Evolutionary conservation across 2,113 vertebrate species (phyloP).

Genomic region (Trichomycterus rosablanca): DNA sequence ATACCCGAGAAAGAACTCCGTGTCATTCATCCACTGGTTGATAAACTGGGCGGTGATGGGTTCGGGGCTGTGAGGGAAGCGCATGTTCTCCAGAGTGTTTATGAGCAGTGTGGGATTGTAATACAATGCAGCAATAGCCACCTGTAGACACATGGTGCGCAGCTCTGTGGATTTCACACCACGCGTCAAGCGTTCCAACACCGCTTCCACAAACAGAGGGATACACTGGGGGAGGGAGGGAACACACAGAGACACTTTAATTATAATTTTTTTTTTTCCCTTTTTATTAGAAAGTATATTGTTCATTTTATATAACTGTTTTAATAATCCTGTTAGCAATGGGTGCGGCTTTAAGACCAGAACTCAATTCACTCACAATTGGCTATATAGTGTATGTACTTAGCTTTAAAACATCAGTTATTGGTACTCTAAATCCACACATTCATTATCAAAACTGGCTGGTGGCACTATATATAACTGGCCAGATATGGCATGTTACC

Average conservation of each 20-base stretch:
- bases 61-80: slow-evolving; percentile 84
- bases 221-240: slow-evolving; percentile 78
- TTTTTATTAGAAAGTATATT: too few species aligned
- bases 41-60: slow-evolving; percentile 93
- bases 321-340: too few species aligned
- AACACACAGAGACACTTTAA: not conserved
- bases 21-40: slow-evolving; percentile 98
- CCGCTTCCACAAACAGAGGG: slow-evolving; percentile 89
- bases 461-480: too few species aligned
- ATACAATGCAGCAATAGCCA: slow-evolving; percentile 90
- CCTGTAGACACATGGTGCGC: slow-evolving; percentile 95
- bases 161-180: slow-evolving; percentile 93
- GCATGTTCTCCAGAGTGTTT: slow-evolving; percentile 87
- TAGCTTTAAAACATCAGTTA: too few species aligned
- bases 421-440: too few species aligned
- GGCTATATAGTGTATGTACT: too few species aligned
- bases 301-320: too few species aligned
- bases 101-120: slow-evolving; percentile 87
- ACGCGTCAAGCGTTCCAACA: slow-evolving; percentile 86
- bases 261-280: too few species aligned
- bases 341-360: too few species aligned
- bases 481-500: too few species aligned
- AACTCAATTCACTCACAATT: too few species aligned
- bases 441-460: too few species aligned
- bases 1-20: slow-evolving; percentile 92